A percentile compares a stretch with the other conserved stretches of the same genome.
Conservation (phyloP, 2,113 vertebrate species). For the Platichthys stellatus region DNA sequence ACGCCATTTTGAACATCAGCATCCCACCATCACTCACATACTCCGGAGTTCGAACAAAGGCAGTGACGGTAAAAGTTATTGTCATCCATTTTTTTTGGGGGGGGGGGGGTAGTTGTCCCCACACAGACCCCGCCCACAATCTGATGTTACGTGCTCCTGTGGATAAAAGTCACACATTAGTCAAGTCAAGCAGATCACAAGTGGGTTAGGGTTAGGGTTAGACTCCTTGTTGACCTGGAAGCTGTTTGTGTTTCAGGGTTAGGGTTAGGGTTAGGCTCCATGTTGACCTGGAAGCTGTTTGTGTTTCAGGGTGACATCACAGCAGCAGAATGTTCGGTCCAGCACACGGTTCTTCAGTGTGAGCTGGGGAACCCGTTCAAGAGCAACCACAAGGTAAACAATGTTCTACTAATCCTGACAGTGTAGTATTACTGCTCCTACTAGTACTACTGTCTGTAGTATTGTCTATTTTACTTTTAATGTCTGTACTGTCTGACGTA, state of each 20-base stretch:
- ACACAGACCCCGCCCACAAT: no score
- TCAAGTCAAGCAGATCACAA: no score
- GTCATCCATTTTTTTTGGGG: no score
- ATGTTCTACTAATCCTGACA: no score
- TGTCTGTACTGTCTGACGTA: neutral
- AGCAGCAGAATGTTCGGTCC: constrained; percentile 26
- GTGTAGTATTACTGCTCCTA: neutral
- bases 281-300: no score
- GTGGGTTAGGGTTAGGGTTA: no score
- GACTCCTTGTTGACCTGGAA: no score
- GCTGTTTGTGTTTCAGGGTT: no score
- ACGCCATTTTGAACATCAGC: constrained; percentile 84
- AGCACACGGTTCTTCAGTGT: constrained; percentile 78
- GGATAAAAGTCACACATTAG: no score
- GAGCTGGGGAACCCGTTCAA: constrained; percentile 92
- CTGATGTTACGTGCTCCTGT: no score
- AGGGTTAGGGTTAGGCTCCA: no score
- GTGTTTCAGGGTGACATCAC: constrained; percentile 43
- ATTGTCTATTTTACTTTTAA: neutral
- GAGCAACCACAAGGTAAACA: constrained; percentile 84
- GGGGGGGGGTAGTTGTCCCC: no score
- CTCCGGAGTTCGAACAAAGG: constrained; percentile 81
- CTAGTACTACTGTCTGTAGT: neutral
- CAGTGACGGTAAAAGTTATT: neutral
- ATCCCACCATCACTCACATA: constrained; percentile 81